phyloP scores from a whole-genome alignment of 2,888 invertebrate species.

The Limnephilus auricula region DNA sequence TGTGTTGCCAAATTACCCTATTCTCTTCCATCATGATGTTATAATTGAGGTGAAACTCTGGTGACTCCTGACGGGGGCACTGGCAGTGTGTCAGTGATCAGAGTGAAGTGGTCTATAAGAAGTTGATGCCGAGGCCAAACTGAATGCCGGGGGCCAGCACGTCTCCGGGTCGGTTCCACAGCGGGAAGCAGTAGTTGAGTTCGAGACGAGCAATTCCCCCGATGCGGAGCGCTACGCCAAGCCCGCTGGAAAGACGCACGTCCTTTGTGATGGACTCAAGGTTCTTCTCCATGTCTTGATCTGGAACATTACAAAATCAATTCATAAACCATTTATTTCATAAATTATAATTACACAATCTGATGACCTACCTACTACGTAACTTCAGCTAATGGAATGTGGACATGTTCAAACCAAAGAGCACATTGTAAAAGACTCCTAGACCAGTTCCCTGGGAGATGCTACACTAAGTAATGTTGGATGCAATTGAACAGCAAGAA shows the following conservation, averaged over 20 bases:
- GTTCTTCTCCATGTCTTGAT: conserved; percentile 71
- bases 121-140: conserved; percentile 90
- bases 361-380: no score
- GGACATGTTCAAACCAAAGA: no score
- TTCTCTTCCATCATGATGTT: neutral
- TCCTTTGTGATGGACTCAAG: conserved; percentile 75
- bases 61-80: neutral
- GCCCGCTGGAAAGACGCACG: conserved; percentile 86
- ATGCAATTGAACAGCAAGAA: no score
- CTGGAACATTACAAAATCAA: conserved; percentile 69
- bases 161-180: conserved; percentile 82
- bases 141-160: conserved; percentile 84
- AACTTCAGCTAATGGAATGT: no score
- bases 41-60: neutral
- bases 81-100: neutral
- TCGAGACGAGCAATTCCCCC: conserved; percentile 94
- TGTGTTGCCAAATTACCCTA: neutral
- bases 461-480: no score
- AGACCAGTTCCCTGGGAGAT: no score
- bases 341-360: no score
- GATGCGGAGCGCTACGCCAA: conserved; percentile 90
- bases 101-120: conserved; percentile 77
- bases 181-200: conserved; percentile 94
- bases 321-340: neutral
- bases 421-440: no score